These are phyloP conservation scores for Cyprinus carpio DNA, from an alignment of 2,113 vertebrate genomes.

Conservation along the genomic window DNA sequence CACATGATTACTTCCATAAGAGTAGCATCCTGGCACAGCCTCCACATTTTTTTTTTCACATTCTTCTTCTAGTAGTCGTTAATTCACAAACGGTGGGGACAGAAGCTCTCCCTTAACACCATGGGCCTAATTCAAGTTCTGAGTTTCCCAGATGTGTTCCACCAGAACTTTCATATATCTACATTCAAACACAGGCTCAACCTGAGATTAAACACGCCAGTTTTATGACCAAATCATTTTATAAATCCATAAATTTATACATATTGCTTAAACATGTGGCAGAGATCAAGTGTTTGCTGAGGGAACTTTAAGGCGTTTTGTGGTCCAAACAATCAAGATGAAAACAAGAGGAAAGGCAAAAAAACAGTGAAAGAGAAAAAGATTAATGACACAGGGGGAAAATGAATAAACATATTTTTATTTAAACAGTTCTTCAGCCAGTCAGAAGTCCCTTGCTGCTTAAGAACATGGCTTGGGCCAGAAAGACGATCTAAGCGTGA, in stretches of 20 bases:
- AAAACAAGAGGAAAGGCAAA: not conserved
- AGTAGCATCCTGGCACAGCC: constrained; percentile 32
- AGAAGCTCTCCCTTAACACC: constrained; percentile 38
- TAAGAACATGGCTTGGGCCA: constrained; percentile 57
- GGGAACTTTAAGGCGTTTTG: constrained; percentile 50
- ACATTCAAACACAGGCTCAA: not conserved
- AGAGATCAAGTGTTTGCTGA: constrained; percentile 50
- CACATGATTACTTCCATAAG: constrained; percentile 50
- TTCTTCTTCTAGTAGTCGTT: not conserved
- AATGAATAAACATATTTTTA: constrained; percentile 67
- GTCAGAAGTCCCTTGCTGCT: constrained; percentile 53
- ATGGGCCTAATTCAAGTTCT: constrained; percentile 52
- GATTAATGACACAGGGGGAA: constrained; percentile 54
- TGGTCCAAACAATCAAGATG: not conserved
- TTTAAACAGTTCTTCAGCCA: constrained; percentile 51
- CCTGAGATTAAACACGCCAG: not conserved
- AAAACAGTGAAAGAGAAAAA: constrained; percentile 49
- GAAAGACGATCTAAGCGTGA: constrained; percentile 62
- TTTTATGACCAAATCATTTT: not conserved
- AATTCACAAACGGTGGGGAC: constrained; percentile 51
- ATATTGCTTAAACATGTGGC: constrained; percentile 51
- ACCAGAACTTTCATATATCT: constrained; percentile 15
- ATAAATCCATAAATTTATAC: constrained; percentile 58
- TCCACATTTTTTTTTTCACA: not conserved
- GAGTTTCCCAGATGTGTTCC: constrained; percentile 26